phyloP scores from a whole-genome alignment of 64 coral and sea anemone genomes.

The Trachythela sp. region DNA sequence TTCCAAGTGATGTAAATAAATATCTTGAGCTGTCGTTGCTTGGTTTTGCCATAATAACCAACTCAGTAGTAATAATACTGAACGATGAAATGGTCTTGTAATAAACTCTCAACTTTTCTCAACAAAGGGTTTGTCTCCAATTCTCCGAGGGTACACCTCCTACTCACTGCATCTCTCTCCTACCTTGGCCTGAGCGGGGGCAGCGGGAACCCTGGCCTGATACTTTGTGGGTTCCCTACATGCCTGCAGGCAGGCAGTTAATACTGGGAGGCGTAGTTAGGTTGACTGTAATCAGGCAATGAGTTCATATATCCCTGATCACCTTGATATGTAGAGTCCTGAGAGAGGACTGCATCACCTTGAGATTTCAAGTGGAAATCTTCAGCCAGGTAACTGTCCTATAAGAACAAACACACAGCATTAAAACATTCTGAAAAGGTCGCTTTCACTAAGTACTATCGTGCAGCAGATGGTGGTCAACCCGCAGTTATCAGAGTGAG shows the following conservation, averaged over 20 bases:
- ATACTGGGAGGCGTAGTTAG: conserved; percentile 99
- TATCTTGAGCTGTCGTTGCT: neutral
- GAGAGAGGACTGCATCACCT: conserved; percentile 89
- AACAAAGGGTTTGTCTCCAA: neutral
- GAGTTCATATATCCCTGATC: conserved; percentile 99
- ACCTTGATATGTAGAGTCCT: conserved; percentile 97
- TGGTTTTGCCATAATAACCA: neutral
- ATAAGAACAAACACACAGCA: conserved; percentile 3
- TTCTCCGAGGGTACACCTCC: neutral
- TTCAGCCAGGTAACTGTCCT: conserved; percentile 97
- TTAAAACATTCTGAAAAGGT: neutral
- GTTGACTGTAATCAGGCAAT: conserved; percentile 93
- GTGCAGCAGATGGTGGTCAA: too few relatives aligned
- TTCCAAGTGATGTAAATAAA: neutral
- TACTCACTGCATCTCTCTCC: neutral
- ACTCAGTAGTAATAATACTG: neutral
- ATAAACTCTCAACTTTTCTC: neutral
- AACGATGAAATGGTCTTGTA: neutral
- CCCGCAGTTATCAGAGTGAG: too few relatives aligned
- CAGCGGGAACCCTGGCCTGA: neutral
- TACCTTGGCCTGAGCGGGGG: neutral
- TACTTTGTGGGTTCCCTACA: neutral
- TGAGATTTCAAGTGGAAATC: conserved; percentile 99
- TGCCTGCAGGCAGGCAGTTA: conserved; percentile 48
- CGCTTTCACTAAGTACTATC: too few relatives aligned